Evolutionary conservation across 2,888 invertebrate genomes (phyloP).

Genomic region (Diplazon laetatorius): DNA sequence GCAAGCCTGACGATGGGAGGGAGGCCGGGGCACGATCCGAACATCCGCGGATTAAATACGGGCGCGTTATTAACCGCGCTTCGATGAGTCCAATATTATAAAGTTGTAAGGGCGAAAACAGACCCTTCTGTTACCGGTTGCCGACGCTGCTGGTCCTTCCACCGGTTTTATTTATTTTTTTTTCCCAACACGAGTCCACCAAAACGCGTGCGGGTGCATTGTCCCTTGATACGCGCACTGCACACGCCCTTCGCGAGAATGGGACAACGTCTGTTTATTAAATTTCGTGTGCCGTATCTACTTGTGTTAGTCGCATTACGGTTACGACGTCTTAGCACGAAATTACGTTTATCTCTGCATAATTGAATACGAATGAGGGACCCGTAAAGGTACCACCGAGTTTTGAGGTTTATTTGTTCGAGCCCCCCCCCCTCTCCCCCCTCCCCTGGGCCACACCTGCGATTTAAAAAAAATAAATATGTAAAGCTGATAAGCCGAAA

Average conservation of each 20-base stretch:
- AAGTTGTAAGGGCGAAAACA: constrained; percentile 60
- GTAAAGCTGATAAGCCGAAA: constrained; percentile 42
- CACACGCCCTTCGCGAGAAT: background rate
- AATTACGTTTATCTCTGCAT: constrained; percentile 25
- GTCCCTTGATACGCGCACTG: background rate
- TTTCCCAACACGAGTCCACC: too few species aligned
- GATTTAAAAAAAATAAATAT: constrained; percentile 42
- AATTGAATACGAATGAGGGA: constrained; percentile 48
- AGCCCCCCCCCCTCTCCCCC: too few species aligned
- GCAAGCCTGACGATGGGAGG: constrained; percentile 46
- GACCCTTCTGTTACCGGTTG: constrained; percentile 31
- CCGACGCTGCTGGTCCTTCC: constrained; percentile 31
- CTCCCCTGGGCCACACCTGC: constrained; percentile 54
- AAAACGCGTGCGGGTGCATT: background rate
- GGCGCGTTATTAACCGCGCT: constrained; percentile 64
- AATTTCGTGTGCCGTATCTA: background rate
- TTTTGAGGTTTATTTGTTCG: constrained; percentile 36
- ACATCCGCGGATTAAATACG: constrained; percentile 69
- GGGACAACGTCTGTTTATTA: background rate
- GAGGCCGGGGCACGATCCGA: constrained; percentile 30
- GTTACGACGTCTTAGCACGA: background rate
- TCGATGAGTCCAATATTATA: constrained; percentile 66
- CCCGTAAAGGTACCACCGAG: constrained; percentile 2
- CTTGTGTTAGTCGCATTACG: background rate
- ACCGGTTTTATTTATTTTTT: too few species aligned